Evolutionary conservation across 2,888 invertebrate genomes (phyloP), one percentile per base, ranked within the genome.

Genomic region (Eurytoma californica): DNA sequence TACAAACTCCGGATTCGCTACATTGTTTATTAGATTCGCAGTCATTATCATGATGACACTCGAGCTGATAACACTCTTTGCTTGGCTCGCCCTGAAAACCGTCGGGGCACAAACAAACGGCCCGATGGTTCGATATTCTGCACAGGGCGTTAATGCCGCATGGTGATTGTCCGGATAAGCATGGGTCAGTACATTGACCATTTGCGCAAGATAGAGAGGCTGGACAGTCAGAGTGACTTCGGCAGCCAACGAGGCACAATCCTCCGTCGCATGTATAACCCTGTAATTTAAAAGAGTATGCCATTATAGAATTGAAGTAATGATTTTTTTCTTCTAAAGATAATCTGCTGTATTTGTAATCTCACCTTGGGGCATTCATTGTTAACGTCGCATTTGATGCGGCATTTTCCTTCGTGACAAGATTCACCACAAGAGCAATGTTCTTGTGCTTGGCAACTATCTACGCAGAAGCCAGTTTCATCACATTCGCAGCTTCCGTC

Each of bases 101-200:
- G 86, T 96, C 95, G 0, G 96, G 96, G 87, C 97, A 97, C 79
- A 96, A 93, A 87, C 97, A 97, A 3, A 97, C 93, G 63, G 96
- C 94, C 60, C 95, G 93, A 89, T 97, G 97, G 83, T 95, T 94
- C 2, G 94, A 94, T 0, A 95, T 94, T 82, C 94, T 93, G 87
- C 97, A 97, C 1, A 95, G 87, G 0, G 97, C 96, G 87, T 95
- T 95, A 83, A 93, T 93, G 4, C 97, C 97, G 85, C 97, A 97
- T 0, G 95, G 94, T 18, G 92, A 91, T 28, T 91, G 90, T 63
- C 93, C 92, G 82, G 92, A 91, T 81, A 91, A 90, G 86, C 96
- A 96, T 61, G 95, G 94, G 89, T 94, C 93, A 65, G 93, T 91
- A 86, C 96, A 96, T 86, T 94, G 93, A 14, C 92, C 92, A 79